These are phyloP conservation scores for Drosophila ironensis DNA, from an alignment of 1,140 invertebrate species.

Conservation along the genomic window DNA sequence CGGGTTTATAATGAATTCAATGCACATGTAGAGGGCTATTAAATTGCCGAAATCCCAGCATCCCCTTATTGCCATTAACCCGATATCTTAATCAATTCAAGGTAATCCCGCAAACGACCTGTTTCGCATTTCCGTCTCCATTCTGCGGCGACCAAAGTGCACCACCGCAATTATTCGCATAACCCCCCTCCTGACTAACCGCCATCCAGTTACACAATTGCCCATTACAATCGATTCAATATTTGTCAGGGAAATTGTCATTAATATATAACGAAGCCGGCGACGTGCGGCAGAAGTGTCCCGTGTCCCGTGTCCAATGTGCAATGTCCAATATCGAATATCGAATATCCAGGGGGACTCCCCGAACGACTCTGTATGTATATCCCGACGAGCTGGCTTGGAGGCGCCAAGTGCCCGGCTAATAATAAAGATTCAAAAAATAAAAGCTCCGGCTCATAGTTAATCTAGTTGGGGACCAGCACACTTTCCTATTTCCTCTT, in stretches of 20 bases:
- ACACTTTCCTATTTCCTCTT: constrained; percentile 27
- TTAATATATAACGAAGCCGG: constrained; percentile 43
- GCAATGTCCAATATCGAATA: too few relatives aligned
- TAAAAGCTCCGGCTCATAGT: constrained; percentile 55
- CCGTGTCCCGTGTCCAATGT: constrained; percentile 14
- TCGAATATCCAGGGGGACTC: constrained; percentile 2
- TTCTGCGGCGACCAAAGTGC: constrained; percentile 15
- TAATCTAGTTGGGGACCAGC: constrained; percentile 70
- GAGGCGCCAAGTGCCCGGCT: constrained; percentile 49
- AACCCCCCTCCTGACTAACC: constrained; percentile 42
- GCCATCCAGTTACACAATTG: constrained; percentile 43
- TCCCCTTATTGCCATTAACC: neutral
- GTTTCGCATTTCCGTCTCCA: constrained; percentile 16
- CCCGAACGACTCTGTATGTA: too few relatives aligned
- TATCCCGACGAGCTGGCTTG: too few relatives aligned
- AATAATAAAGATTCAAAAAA: constrained; percentile 67
- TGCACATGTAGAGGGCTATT: too few relatives aligned
- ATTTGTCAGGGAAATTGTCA: constrained; percentile 55
- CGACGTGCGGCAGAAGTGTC: constrained; percentile 9
- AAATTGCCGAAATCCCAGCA: neutral
- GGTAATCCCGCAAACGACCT: constrained; percentile 14
- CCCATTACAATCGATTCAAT: constrained; percentile 54
- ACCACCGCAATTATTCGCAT: constrained; percentile 22
- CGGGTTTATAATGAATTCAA: too few relatives aligned
- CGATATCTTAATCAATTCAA: constrained; percentile 14